A percentile compares a stretch with the other conserved stretches of the same genome.
phyloP scores from a whole-genome alignment of 2,113 vertebrate genomes.

The Limnothrissa miodon region DNA sequence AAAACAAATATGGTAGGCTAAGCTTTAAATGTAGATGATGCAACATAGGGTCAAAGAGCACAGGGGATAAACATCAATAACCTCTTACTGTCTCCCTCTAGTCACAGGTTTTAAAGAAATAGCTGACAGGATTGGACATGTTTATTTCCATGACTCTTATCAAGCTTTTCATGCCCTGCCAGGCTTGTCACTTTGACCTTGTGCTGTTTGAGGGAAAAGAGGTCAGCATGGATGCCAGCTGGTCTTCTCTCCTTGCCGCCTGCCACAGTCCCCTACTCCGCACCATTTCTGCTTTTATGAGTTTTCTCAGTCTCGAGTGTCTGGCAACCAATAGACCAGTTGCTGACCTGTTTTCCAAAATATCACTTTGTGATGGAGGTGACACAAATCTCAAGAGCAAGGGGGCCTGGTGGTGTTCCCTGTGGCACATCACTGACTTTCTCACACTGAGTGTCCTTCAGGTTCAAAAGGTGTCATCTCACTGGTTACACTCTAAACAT shows the following conservation, averaged over 20 bases:
- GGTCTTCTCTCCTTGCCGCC: conserved; percentile 10
- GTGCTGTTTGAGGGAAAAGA: background rate
- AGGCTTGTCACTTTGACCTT: conserved; percentile 2
- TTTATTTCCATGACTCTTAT: background rate
- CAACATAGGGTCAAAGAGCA: background rate
- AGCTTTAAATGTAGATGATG: background rate
- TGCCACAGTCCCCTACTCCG: background rate
- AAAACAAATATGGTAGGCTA: no score
- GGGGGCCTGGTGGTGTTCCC: conserved; percentile 1
- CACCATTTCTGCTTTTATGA: conserved; percentile 29
- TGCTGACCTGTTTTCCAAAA: conserved; percentile 22
- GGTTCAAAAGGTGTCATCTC: background rate
- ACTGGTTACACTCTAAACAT: background rate
- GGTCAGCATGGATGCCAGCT: conserved; percentile 4
- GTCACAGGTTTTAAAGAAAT: background rate
- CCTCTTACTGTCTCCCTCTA: background rate
- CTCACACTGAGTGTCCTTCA: conserved; percentile 9
- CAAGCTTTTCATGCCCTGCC: background rate
- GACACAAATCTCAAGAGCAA: conserved; percentile 16
- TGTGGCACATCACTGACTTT: conserved; percentile 7
- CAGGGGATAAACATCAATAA: background rate
- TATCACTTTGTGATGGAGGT: background rate
- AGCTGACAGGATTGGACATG: background rate
- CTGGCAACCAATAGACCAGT: background rate
- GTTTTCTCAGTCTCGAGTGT: background rate